Evolutionary conservation across 2,113 vertebrate genomes (phyloP).

Genomic region (Thunnus thynnus): DNA sequence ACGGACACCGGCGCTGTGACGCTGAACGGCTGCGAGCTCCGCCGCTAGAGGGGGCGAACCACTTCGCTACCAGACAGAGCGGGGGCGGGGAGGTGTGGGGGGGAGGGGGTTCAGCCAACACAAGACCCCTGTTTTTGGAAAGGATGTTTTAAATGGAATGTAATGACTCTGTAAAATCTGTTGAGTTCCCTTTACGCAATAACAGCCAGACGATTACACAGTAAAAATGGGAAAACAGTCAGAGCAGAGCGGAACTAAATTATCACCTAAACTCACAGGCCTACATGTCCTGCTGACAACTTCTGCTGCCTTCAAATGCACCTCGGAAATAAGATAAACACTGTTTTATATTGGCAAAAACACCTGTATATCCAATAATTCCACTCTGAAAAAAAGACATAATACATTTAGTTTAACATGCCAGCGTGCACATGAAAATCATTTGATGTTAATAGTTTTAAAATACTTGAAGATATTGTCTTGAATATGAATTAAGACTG

Average conservation of each 20-base stretch:
- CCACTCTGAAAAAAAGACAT: no score
- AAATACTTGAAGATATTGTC: no score
- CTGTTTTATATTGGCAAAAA: neutral
- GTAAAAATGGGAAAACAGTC: neutral
- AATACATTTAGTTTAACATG: no score
- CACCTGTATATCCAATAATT: neutral
- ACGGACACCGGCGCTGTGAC: constrained; percentile 61
- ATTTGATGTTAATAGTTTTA: no score
- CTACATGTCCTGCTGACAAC: neutral
- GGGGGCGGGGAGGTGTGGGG: neutral
- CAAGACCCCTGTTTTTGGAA: neutral
- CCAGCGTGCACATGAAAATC: no score
- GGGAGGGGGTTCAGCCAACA: neutral
- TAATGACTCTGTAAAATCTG: no score
- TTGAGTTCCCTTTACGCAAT: no score
- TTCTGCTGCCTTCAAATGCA: constrained; percentile 44
- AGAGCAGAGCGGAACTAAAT: neutral
- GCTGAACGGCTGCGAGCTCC: constrained; percentile 18
- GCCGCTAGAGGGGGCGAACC: constrained; percentile 77
- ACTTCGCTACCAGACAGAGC: neutral
- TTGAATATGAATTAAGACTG: no score
- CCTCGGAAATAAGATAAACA: constrained; percentile 33
- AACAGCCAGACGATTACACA: neutral
- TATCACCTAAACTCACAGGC: neutral
- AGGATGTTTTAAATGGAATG: no score